Conservation (phyloP, 1,140 invertebrate genomes). For the Penaeus indicus region DNA sequence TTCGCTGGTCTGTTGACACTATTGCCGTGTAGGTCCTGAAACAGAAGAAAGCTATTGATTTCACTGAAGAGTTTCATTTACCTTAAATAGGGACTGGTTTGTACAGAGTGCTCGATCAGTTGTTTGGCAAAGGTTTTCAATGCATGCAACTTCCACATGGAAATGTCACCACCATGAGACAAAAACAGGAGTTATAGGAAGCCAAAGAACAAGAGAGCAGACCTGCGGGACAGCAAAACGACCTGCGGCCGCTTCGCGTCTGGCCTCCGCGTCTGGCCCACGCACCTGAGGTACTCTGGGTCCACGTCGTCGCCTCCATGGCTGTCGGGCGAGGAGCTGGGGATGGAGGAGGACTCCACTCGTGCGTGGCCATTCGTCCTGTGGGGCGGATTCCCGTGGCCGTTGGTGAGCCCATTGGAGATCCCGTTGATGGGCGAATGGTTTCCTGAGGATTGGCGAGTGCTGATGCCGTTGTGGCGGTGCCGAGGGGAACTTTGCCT, state of each 20-base stretch:
- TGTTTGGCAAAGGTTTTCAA: no score
- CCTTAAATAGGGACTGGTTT: no score
- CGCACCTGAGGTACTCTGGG: slow-evolving; percentile 38
- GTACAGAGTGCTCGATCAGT: no score
- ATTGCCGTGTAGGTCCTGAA: slow-evolving; percentile 49
- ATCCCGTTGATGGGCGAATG: slow-evolving; percentile 54
- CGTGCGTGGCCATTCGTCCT: slow-evolving; percentile 42
- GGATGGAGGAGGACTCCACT: slow-evolving; percentile 17
- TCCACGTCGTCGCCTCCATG: slow-evolving; percentile 28
- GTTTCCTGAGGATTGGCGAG: slow-evolving; percentile 50
- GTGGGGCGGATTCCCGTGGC: slow-evolving; percentile 42
- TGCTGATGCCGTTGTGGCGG: slow-evolving; percentile 41
- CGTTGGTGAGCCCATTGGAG: slow-evolving; percentile 50
- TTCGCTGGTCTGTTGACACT: slow-evolving; percentile 48
- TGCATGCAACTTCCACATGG: no score
- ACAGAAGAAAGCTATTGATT: neutral
- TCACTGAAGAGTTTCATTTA: no score
- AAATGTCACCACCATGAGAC: no score
- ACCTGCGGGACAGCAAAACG: no score
- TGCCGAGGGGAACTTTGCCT: slow-evolving; percentile 42
- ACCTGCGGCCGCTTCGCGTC: neutral
- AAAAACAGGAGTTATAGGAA: no score
- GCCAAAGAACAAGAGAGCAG: no score
- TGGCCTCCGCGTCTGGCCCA: no score
- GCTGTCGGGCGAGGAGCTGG: slow-evolving; percentile 48